Evolutionary conservation across 2,888 invertebrate species (phyloP).

Genomic region (Koerneria pararmatus): DNA sequence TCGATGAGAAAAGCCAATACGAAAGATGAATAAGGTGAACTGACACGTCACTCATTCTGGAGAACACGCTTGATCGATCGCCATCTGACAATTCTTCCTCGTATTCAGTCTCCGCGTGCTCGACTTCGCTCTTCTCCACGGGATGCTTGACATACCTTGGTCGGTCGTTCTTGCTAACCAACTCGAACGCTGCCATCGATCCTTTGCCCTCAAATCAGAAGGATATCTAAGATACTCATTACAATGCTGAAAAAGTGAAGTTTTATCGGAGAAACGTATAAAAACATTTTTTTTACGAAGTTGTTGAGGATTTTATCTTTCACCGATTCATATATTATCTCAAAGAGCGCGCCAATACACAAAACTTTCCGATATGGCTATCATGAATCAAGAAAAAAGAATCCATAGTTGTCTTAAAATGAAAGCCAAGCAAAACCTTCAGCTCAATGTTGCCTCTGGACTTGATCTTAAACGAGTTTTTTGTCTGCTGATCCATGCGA

Average conservation of each 20-base stretch:
- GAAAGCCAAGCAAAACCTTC: slow-evolving; percentile 10
- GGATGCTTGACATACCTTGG: slow-evolving; percentile 28
- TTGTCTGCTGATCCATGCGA: slow-evolving; percentile 32
- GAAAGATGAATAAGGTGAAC: too few species aligned
- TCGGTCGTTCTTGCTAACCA: slow-evolving; percentile 26
- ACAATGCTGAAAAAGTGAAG: not conserved
- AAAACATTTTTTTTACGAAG: too few species aligned
- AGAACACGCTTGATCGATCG: too few species aligned
- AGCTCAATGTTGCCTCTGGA: slow-evolving; percentile 6
- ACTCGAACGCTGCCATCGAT: slow-evolving; percentile 29
- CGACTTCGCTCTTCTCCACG: slow-evolving; percentile 15
- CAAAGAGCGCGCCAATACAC: too few species aligned
- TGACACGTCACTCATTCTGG: too few species aligned
- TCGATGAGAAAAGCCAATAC: too few species aligned
- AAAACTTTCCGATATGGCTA: not conserved
- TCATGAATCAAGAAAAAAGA: not conserved
- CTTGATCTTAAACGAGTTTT: slow-evolving; percentile 15
- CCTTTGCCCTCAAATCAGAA: slow-evolving; percentile 28
- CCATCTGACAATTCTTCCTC: too few species aligned
- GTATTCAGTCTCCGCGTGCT: too few species aligned
- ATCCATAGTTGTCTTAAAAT: not conserved
- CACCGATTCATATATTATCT: too few species aligned
- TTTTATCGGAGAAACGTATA: too few species aligned
- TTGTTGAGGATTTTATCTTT: too few species aligned
- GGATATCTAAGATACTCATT: not conserved